Conservation (phyloP, 64 coral and sea anemone genomes). For the Catalaphyllia jardinei region DNA sequence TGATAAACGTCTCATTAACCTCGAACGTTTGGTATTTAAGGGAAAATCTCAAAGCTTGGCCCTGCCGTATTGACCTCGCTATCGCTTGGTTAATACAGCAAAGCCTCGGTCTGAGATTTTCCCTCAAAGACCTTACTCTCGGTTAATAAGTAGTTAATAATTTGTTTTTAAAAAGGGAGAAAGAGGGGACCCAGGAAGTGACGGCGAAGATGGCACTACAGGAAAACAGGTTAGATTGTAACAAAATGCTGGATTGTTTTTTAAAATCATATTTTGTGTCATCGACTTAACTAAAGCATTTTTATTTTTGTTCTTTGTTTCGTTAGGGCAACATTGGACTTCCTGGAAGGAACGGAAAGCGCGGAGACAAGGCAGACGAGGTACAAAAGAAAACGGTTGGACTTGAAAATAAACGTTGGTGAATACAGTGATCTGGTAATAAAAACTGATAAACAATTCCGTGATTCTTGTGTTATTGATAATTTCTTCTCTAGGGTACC, state of each 20-base stretch:
- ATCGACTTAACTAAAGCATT: background rate
- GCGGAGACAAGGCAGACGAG: slow-evolving; percentile 20
- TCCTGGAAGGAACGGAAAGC: background rate
- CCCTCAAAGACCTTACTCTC: too few relatives aligned
- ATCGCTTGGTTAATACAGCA: too few relatives aligned
- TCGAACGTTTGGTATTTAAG: too few relatives aligned
- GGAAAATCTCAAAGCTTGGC: too few relatives aligned
- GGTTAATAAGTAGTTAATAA: too few relatives aligned
- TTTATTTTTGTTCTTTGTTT: background rate
- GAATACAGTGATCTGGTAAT: background rate
- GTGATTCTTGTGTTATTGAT: background rate
- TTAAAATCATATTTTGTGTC: background rate
- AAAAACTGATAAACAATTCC: background rate
- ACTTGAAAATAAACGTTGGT: background rate
- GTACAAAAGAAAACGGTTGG: background rate
- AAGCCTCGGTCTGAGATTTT: too few relatives aligned
- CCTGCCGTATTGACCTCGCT: too few relatives aligned
- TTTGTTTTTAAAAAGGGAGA: slow-evolving; percentile 2
- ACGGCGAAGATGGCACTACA: slow-evolving; percentile 1
- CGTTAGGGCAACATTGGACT: slow-evolving; percentile 17
- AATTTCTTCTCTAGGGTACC: background rate
- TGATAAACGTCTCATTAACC: too few relatives aligned
- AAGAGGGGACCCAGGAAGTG: slow-evolving; percentile 37
- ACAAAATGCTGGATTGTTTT: too few relatives aligned
- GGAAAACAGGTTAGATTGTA: slow-evolving; percentile 2